Evolutionary conservation across 2,113 vertebrate species (phyloP).

Genomic region (Ochotona princeps): DNA sequence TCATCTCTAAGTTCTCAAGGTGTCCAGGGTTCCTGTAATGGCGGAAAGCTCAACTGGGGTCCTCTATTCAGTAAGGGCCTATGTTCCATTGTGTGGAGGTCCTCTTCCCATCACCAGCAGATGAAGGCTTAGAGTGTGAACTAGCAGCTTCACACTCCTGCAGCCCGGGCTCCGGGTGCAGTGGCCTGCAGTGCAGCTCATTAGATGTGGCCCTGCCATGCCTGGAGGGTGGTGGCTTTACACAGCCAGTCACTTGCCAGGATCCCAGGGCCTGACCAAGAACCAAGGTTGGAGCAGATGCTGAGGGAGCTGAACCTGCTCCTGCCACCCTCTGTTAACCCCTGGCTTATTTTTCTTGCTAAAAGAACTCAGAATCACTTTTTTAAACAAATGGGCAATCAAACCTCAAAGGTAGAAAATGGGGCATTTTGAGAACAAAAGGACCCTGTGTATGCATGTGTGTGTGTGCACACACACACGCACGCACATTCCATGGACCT

Average conservation of each 20-base stretch:
- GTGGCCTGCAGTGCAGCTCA: not conserved
- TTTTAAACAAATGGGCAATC: not conserved
- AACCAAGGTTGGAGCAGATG: not conserved
- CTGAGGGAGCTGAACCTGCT: not conserved
- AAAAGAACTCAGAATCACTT: conserved; percentile 1
- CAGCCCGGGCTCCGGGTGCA: not conserved
- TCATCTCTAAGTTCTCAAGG: not conserved
- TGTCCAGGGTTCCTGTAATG: too few relatives aligned
- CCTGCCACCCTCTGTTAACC: not conserved
- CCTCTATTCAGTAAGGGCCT: not conserved
- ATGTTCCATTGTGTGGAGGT: not conserved
- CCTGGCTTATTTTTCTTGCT: not conserved
- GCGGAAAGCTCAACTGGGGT: not conserved
- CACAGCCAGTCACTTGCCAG: too few relatives aligned
- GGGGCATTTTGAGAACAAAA: not conserved
- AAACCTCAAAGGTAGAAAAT: not conserved
- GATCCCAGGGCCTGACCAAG: not conserved
- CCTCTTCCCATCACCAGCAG: not conserved
- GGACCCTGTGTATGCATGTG: not conserved
- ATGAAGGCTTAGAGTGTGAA: not conserved
- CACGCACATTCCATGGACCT: not conserved
- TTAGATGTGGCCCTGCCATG: not conserved
- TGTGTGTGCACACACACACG: not conserved
- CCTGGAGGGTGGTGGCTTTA: not conserved
- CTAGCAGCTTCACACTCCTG: not conserved